phyloP scores from a whole-genome alignment of 2,888 invertebrate species.

The Hyposoter didymator region DNA sequence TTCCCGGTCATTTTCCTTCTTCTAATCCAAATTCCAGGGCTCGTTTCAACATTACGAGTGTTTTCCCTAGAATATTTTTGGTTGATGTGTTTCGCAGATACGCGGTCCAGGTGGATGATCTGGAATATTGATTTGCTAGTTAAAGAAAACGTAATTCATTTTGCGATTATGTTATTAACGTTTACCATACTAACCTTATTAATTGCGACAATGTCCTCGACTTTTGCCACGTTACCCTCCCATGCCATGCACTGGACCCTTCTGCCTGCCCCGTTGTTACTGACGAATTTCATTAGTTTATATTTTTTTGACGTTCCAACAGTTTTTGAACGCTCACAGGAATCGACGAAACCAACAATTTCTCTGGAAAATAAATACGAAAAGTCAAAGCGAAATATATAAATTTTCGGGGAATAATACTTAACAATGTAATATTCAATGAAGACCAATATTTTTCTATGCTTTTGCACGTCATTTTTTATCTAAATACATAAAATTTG shows the following conservation, averaged over 20 bases:
- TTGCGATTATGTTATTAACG: background rate
- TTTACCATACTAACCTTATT: too few relatives aligned
- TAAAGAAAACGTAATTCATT: background rate
- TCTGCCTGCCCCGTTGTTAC: slow-evolving; percentile 26
- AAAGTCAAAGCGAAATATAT: slow-evolving; percentile 21
- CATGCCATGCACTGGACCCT: slow-evolving; percentile 33
- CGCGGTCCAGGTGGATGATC: slow-evolving; percentile 19
- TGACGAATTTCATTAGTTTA: slow-evolving; percentile 31
- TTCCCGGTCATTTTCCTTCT: background rate
- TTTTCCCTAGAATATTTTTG: background rate
- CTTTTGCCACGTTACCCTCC: too few relatives aligned
- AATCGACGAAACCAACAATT: slow-evolving; percentile 22
- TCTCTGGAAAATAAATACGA: slow-evolving; percentile 21
- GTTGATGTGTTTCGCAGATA: background rate
- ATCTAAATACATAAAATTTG: slow-evolving; percentile 8
- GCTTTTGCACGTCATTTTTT: background rate
- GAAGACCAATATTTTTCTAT: slow-evolving; percentile 6
- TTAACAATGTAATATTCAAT: slow-evolving; percentile 9
- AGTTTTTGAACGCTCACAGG: slow-evolving; percentile 2
- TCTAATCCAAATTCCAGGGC: background rate
- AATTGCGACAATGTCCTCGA: too few relatives aligned
- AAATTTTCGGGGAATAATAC: background rate
- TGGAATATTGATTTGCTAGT: background rate
- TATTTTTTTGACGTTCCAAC: slow-evolving; percentile 32
- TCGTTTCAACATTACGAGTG: background rate